These are phyloP conservation scores for Mus minutoides DNA, from an alignment of 2,797 vertebrate species.

Conservation along the genomic window DNA sequence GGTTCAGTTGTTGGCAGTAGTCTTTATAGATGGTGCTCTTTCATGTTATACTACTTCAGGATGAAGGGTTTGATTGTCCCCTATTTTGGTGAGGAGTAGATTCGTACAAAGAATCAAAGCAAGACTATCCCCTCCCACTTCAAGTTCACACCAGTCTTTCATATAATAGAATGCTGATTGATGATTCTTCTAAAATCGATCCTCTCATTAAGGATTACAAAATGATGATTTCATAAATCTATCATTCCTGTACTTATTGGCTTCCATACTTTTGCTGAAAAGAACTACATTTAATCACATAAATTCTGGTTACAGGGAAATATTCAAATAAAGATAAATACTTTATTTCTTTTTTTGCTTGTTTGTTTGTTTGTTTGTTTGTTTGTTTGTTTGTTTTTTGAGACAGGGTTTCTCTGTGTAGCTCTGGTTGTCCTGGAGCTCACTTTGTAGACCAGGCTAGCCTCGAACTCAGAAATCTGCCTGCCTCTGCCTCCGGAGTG, in stretches of 20 bases:
- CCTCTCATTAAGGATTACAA: conserved; percentile 9
- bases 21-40: not conserved
- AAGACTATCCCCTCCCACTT: not conserved
- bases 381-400: too few species aligned
- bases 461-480: too few species aligned
- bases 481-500: too few species aligned
- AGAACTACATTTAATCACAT: conserved; percentile 30
- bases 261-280: conserved; percentile 35
- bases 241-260: not conserved
- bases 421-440: too few species aligned
- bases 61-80: not conserved
- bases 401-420: too few species aligned
- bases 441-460: too few species aligned
- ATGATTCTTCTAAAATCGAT: conserved; percentile 30
- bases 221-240: conserved; percentile 34
- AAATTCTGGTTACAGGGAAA: not conserved
- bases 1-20: not conserved
- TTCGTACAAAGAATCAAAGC: not conserved
- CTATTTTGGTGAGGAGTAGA: conserved; percentile 1
- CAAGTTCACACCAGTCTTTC: not conserved
- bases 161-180: not conserved
- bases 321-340: conserved; percentile 15
- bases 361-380: too few species aligned
- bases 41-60: not conserved
- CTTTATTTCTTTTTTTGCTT: conserved; percentile 22